Conservation (phyloP, 2,888 invertebrate species). For the Aspidapion aeneum region DNA sequence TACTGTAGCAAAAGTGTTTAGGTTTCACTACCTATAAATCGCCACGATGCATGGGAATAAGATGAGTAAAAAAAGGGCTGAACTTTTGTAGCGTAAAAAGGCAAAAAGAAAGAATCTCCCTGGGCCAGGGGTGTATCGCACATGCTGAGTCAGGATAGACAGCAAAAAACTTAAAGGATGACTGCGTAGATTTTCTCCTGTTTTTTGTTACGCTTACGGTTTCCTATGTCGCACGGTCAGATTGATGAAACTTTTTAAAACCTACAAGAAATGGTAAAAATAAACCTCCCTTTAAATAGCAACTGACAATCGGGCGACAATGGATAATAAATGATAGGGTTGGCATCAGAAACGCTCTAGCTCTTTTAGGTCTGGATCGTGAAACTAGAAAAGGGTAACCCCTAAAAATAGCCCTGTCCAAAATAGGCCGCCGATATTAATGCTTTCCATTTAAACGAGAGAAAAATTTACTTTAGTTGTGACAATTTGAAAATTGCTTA, state of each 20-base stretch:
- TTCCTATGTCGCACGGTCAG: slow-evolving; percentile 34
- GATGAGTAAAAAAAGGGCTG: not conserved
- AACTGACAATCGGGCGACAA: slow-evolving; percentile 40
- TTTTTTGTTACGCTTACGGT: slow-evolving; percentile 31
- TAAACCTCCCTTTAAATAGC: slow-evolving; percentile 40
- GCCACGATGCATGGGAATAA: no score
- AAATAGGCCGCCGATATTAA: not conserved
- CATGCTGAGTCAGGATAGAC: slow-evolving; percentile 45
- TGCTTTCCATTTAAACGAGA: not conserved
- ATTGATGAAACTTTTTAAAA: slow-evolving; percentile 42
- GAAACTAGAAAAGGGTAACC: slow-evolving; percentile 22
- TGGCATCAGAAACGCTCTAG: slow-evolving; percentile 2
- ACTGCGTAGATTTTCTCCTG: slow-evolving; percentile 42
- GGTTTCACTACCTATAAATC: no score
- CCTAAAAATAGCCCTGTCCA: slow-evolving; percentile 14
- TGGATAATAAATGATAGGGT: slow-evolving; percentile 39
- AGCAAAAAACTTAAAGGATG: slow-evolving; percentile 43
- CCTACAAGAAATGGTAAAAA: slow-evolving; percentile 44
- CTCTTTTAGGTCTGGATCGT: slow-evolving; percentile 11
- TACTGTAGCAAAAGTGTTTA: no score
- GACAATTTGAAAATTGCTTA: no score
- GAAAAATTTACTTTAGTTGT: no score
- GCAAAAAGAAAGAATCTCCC: not conserved
- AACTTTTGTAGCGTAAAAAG: not conserved
- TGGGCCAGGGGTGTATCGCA: not conserved